phyloP scores from a whole-genome alignment of 2,113 vertebrate genomes.

The Haplotaxodon microlepis region DNA sequence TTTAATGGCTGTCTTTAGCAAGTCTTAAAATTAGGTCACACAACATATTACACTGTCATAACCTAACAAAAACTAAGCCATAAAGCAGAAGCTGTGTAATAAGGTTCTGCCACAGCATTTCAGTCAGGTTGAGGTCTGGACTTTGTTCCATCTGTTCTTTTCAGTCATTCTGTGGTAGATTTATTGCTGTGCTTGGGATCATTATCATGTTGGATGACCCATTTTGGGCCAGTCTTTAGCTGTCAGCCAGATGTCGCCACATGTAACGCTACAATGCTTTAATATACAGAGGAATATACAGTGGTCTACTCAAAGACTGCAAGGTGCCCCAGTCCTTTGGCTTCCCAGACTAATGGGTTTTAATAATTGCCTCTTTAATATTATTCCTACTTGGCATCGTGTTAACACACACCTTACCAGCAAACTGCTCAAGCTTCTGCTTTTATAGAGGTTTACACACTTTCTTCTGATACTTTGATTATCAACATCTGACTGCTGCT shows the following conservation, averaged over 20 bases:
- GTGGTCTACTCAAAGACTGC: neutral
- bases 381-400: neutral
- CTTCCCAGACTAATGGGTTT: neutral
- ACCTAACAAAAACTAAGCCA: neutral
- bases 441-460: neutral
- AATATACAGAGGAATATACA: neutral
- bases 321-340: neutral
- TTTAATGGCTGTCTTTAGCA: neutral
- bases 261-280: neutral
- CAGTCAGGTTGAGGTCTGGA: neutral
- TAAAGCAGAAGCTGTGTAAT: neutral
- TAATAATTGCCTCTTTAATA: neutral
- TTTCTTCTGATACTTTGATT: neutral
- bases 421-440: neutral
- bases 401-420: neutral
- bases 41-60: neutral
- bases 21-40: neutral
- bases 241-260: neutral
- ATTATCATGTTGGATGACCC: neutral
- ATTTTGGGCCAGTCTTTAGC: neutral
- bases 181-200: neutral
- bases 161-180: neutral
- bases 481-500: neutral
- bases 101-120: neutral
- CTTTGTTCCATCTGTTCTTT: neutral